Evolutionary conservation across 2,888 invertebrate genomes (phyloP).

Genomic region (Rhamnusium bicolor): DNA sequence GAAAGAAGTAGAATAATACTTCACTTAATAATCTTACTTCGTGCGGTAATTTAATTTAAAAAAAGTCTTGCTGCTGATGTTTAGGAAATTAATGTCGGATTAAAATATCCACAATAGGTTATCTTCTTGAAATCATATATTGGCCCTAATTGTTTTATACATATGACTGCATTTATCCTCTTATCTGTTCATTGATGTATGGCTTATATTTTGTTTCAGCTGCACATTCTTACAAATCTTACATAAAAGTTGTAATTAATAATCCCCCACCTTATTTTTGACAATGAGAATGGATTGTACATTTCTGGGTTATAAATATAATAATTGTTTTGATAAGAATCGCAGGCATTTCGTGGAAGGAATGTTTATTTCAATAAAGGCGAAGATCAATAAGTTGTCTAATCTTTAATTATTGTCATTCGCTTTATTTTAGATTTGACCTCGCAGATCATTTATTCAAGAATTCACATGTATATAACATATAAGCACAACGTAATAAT

Average conservation of each 20-base stretch:
- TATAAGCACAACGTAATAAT: not conserved
- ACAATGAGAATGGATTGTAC: slow-evolving; percentile 6
- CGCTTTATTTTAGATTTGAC: slow-evolving; percentile 26
- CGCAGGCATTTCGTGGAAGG: slow-evolving; percentile 10
- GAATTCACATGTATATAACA: not conserved
- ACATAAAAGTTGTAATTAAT: slow-evolving; percentile 8
- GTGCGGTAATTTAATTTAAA: no score
- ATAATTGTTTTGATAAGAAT: slow-evolving; percentile 11
- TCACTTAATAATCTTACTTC: no score
- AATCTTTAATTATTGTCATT: slow-evolving; percentile 39
- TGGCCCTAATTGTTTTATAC: slow-evolving; percentile 6
- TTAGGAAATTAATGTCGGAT: not conserved
- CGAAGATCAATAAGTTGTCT: slow-evolving; percentile 40
- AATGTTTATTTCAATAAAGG: slow-evolving; percentile 27
- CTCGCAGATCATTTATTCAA: not conserved
- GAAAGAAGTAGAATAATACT: no score
- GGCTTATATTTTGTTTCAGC: slow-evolving; percentile 10
- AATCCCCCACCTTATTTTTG: not conserved
- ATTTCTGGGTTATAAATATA: not conserved
- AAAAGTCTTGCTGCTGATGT: no score
- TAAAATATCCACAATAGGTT: not conserved
- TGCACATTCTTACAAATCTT: slow-evolving; percentile 10
- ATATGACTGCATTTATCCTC: not conserved
- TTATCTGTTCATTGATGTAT: not conserved
- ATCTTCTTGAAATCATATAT: not conserved